Evolutionary conservation across 2,888 invertebrate genomes (phyloP), one percentile per base, ranked within the genome.

Genomic region (Lysandra bellargus): DNA sequence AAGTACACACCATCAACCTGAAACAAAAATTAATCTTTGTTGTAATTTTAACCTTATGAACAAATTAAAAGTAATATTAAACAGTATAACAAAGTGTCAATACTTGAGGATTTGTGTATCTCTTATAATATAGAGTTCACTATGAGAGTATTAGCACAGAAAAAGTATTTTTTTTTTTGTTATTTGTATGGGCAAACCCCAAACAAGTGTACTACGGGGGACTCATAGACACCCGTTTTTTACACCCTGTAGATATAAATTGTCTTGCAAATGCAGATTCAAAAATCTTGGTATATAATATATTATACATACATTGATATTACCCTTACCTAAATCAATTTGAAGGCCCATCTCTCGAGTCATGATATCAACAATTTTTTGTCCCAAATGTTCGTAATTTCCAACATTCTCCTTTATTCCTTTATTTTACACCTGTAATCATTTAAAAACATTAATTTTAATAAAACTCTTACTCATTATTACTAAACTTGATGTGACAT

Each of bases 401-500:
- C 64, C 23, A 64, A 64, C 64, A 64, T 64, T 64, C 30, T 30
- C 30, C 64, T 30, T 64, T 64, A 64, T 30, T 64, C 4, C 64
- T 30, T 64, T 64, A 64, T 30, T 30, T 64, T 30, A 64, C 30
- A 64, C 30, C 64, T 64, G 64, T 64, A 64, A 64, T 30, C 64
- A 64, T 64, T 64, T 61, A 30, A 64, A 64, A 9, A 64, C 7
- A 64, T 64, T 64, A 64, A 64, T 64, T 64, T 64, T 23, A 6
- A 23, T 30, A 23, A n/a, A 23, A 30, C 30, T 23, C 6, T 30
- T 0, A 4, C 9, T 23, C 30, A 23, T 14, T 57, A 14, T 17
- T 4, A 57, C 4, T 17, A 57, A 57, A 17, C 57, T 17, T 57
- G 57, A 57, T 17, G 57, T 57, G 12, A 57, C 17, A 17, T 57